Evolutionary conservation across 2,888 invertebrate genomes (phyloP), one percentile per base, ranked within the genome.

Genomic region (Drosophila vallismaia): DNA sequence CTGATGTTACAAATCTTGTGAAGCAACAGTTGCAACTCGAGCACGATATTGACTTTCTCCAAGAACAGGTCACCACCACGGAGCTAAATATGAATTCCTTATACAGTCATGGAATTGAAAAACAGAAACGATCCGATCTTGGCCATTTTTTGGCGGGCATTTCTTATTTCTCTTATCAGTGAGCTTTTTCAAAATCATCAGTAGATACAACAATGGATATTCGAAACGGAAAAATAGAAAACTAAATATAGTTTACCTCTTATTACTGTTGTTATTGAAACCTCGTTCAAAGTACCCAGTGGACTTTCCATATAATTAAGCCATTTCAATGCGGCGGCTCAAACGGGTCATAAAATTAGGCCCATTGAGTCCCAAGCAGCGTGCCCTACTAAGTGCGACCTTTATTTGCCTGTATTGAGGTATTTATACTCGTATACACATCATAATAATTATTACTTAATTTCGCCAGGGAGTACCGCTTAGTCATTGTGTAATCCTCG

Each of bases 401-500:
- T 62, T 52, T 62, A 62, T 52, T 70, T 44, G 19, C 38, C 71
- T 44, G 33, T 29, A 36, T 29, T 6, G 8, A 9, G 44, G 36
- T 51, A 69, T 48, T 40, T 71, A 68, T 42, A 69, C 24, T 40
- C 72, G 42, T 54, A 72, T 50, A 70, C 73, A 72, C 72, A 71
- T 49, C 51, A 49, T 62, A 72, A 70, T 70, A 70, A 70, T 70
- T 72, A 70, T 70, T 54, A 70, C 69, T 70, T 70, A 70, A 70
- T 64, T 70, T 70, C 66, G 73, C 55, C 49, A 38, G 49, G 52
- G 63, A 52, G 44, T 53, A 38, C 64, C 72, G 73, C 71, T 60
- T 68, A 68, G 73, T 70, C 73, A 70, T 70, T 70, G 69, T 70
- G 69, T 45, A 70, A 70, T 70, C 73, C 66, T 72, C 45, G 69